Evolutionary conservation across 2,797 vertebrate genomes (phyloP).

Genomic region (Silurus lanzhouensis): DNA sequence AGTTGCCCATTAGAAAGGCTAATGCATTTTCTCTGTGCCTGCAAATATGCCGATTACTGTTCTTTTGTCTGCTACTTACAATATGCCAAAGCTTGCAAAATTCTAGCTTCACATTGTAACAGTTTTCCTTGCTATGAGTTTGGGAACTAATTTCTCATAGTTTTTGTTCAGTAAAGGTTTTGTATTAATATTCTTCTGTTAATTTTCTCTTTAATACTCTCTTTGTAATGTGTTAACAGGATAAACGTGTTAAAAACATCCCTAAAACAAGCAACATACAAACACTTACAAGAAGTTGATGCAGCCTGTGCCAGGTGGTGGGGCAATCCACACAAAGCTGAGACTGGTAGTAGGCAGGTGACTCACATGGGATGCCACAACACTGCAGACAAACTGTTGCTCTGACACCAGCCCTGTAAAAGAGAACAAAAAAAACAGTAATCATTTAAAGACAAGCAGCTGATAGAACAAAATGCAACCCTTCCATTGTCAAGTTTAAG

Average conservation of each 20-base stretch:
- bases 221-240: not conserved
- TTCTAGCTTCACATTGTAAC: not conserved
- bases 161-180: not conserved
- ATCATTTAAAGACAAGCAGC: not conserved
- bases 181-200: not conserved
- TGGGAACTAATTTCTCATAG: conserved; percentile 73
- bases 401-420: conserved; percentile 88
- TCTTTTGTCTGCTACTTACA: not conserved
- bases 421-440: not conserved
- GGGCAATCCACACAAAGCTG: conserved; percentile 97
- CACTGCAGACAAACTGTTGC: conserved; percentile 95
- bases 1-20: too few relatives aligned
- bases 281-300: conserved; percentile 81
- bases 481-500: too few relatives aligned
- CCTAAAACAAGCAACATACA: not conserved
- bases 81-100: not conserved
- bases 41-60: not conserved
- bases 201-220: not conserved
- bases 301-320: conserved; percentile 93
- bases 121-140: not conserved
- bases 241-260: not conserved
- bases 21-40: too few relatives aligned
- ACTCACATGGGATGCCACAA: conserved; percentile 96
- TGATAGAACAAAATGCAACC: too few relatives aligned
- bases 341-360: conserved; percentile 93